Evolutionary conservation across 2,888 invertebrate species (phyloP), one percentile per base, ranked within the genome.

Genomic region (Diplazon laetatorius): DNA sequence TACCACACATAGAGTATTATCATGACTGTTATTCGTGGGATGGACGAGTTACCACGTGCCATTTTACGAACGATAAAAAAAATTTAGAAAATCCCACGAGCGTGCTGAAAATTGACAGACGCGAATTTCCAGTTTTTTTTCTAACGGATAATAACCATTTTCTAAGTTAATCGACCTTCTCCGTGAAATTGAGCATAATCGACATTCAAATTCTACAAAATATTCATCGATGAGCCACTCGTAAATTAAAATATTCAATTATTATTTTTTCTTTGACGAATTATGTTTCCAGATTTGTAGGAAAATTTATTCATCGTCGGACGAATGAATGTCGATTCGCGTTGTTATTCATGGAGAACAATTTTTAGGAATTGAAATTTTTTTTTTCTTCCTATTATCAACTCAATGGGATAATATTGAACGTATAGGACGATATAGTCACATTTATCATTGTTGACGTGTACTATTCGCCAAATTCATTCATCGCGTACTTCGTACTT

Each of bases 1-100:
- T 25, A 52, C 59, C 16, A 39, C 14, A 44, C 42, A 20, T 14
- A 37, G 60, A 10, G 46, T 48, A 16, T 42, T 48, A 10, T 48
- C 30, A 39, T 22, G 14, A 5, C 50, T n/a, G 18, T 12, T 55
- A 63, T 30, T 73, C 46, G 30, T 44, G 55, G 46, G 16, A 48
- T 35, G 59, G 50, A 22, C 74, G 16, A 68, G 68, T 74, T 74
- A 74, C 66, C 66, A 74, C 50, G 35, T 57, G 37, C 57, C 57
- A 57, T 57, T 57, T 35, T 35, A 30, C 57, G 37, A 35, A 57
- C 35, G 57, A 35, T 57, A n/a, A 52, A 52, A 52, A 35, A 35
- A 16, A 10, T 6, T 14, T 14, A 1, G n/a, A 52, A 52, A 22
- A 22, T 25, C 52, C 22, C n/a, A 25, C 14, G 18, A 30, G 9